Percentiles rank a stretch among this genome's conserved stretches.
Evolutionary conservation across 2,888 invertebrate species (phyloP).

Genomic region (Polietes domitor): DNA sequence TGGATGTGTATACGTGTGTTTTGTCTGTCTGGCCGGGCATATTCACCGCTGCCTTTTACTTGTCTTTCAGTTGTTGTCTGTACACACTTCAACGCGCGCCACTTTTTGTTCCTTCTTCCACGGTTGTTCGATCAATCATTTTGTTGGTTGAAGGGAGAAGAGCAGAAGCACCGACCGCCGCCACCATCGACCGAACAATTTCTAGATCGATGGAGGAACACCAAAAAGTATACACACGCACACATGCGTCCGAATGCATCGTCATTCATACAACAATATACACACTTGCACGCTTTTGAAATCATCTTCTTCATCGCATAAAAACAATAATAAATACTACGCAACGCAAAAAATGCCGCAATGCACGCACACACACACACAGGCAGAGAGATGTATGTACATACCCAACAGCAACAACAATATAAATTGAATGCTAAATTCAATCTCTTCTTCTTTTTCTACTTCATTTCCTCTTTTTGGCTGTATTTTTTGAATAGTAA

Average conservation of each 20-base stretch:
- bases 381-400: too few species aligned
- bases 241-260: not conserved
- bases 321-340: slow-evolving; percentile 35
- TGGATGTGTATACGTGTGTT: too few species aligned
- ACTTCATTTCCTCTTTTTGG: not conserved
- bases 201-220: not conserved
- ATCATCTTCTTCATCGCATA: slow-evolving; percentile 10
- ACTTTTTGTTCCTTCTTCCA: not conserved
- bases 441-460: not conserved
- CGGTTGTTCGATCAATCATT: not conserved
- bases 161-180: not conserved
- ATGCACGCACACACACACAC: slow-evolving; percentile 12
- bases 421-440: slow-evolving; percentile 5
- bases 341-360: slow-evolving; percentile 39
- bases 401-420: not conserved
- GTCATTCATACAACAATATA: not conserved
- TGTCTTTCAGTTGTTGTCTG: not conserved
- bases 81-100: slow-evolving; percentile 14
- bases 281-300: not conserved
- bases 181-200: not conserved
- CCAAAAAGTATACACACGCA: too few species aligned
- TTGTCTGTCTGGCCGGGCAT: slow-evolving; percentile 16
- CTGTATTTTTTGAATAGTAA: not conserved
- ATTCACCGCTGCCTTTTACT: not conserved
- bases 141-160: not conserved